Base-by-base conservation (phyloP, 2,797 vertebrate species). In the Avahi laniger region DNA sequence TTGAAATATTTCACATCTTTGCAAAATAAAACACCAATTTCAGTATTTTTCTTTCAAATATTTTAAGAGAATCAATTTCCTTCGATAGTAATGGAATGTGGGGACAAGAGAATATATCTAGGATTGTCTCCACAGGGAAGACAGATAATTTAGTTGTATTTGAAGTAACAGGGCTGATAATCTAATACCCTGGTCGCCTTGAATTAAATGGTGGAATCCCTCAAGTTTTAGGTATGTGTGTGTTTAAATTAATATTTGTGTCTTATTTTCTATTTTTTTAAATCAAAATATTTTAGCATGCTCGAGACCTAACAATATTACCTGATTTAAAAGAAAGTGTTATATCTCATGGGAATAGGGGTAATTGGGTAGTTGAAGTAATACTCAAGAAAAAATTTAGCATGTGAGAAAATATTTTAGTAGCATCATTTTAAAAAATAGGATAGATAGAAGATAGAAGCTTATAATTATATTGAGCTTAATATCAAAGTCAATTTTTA, bases 401-500 rank as follows among this genome's bases (percentile, higher is more conserved):
- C 38, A 33, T 35, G 10, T 75, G 35, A 76, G 30, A 89, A 98
- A 93, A 79, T 7, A 30, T 0, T 22, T 38, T 80, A 28, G 12
- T 43, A 43, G 1, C 4, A 83, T 82, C 65, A 80, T 57, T 35
- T 80, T n/a, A 59, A n/a, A 89, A 95, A 88, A n/a, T 26, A 63
- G 2, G 35, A n/a, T 9, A 97, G 50, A 86, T 20, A 70, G 4
- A 7, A 57, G 1, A 26, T 63, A 85, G 17, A 8, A 95, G 17
- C 4, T 89, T 69, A 28, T 0, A 86, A 0, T 90, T 92, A 46
- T 9, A 26, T 13, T 95, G 10, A 96, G 4, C 8, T 95, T 83
- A 75, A 69, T 63, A 70, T 95, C 14, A 95, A 97, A 97, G 75
- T 73, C 61, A 82, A 46, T 75, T 92, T 96, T 80, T 93, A 89